Conservation (phyloP, 2,113 vertebrate genomes). For the Leptobrachium ailaonicum region DNA sequence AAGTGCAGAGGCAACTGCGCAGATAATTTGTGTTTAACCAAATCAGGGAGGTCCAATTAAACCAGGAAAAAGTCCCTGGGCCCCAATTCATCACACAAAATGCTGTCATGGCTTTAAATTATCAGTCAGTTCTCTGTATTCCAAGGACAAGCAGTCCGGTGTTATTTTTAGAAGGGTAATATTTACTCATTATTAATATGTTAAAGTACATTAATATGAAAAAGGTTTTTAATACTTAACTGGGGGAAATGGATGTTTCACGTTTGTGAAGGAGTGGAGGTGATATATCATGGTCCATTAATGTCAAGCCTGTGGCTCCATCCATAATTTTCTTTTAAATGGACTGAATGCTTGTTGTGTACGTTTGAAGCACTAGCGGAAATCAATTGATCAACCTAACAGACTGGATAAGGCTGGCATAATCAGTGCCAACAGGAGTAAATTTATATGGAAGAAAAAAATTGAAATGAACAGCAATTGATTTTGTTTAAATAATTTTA, state of each 20-base stretch:
- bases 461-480: too few species aligned
- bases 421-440: conserved; percentile 2
- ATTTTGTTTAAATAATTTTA: too few species aligned
- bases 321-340: conserved; percentile 30
- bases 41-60: conserved; percentile 32
- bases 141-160: conserved; percentile 27
- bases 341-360: conserved; percentile 15
- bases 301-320: conserved; percentile 29
- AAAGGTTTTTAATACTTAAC: conserved; percentile 15
- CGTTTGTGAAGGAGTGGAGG: conserved; percentile 24
- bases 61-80: conserved; percentile 32
- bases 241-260: conserved; percentile 16
- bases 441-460: conserved; percentile 16
- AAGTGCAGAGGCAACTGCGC: conserved; percentile 8
- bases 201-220: conserved; percentile 31
- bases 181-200: conserved; percentile 35
- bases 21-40: conserved; percentile 40
- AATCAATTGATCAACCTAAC: conserved; percentile 34
- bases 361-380: conserved; percentile 16
- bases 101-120: conserved; percentile 41
- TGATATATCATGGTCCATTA: conserved; percentile 42
- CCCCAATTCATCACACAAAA: conserved; percentile 29
- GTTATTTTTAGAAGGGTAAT: conserved; percentile 28
- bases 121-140: conserved; percentile 19
- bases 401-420: conserved; percentile 3